Percentiles rank a stretch among this genome's conserved stretches.
Conservation (phyloP, 1,140 invertebrate species). For the Scaptodrosophila lebanonensis region DNA sequence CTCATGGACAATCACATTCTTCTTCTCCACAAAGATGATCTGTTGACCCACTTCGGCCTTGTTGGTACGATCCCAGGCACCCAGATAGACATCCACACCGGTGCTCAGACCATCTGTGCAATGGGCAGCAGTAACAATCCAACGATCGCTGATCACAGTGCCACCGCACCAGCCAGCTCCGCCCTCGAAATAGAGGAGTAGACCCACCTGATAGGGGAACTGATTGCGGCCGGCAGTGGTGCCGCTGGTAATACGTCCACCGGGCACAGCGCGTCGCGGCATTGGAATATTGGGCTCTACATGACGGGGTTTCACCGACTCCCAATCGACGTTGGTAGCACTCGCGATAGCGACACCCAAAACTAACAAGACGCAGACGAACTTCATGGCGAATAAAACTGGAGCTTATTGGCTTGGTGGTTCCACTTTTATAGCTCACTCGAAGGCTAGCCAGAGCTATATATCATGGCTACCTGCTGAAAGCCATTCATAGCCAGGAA, state of each 20-base stretch:
- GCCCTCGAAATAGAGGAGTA: constrained; percentile 67
- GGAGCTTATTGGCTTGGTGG: constrained; percentile 2
- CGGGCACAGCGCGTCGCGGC: constrained; percentile 2
- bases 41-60: constrained; percentile 44
- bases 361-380: constrained; percentile 12
- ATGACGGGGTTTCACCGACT: constrained; percentile 30
- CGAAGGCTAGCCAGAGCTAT: neutral
- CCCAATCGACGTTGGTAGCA: constrained; percentile 33
- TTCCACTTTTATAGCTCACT: constrained; percentile 21
- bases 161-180: constrained; percentile 79
- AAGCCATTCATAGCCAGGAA: constrained; percentile 1
- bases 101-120: constrained; percentile 78
- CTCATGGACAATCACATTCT: constrained; percentile 48
- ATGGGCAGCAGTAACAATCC: constrained; percentile 82
- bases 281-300: constrained; percentile 17
- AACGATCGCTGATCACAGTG: constrained; percentile 78
- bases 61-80: constrained; percentile 52
- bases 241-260: constrained; percentile 62
- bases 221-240: constrained; percentile 68
- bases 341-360: constrained; percentile 18
- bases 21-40: constrained; percentile 48
- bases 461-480: constrained; percentile 16
- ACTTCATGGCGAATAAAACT: constrained; percentile 30
- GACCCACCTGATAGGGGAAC: constrained; percentile 79
- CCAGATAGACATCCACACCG: constrained; percentile 62